A percentile compares a stretch with the other conserved stretches of the same genome.
phyloP scores from a whole-genome alignment of 2,113 vertebrate species.

The Poecile atricapillus region DNA sequence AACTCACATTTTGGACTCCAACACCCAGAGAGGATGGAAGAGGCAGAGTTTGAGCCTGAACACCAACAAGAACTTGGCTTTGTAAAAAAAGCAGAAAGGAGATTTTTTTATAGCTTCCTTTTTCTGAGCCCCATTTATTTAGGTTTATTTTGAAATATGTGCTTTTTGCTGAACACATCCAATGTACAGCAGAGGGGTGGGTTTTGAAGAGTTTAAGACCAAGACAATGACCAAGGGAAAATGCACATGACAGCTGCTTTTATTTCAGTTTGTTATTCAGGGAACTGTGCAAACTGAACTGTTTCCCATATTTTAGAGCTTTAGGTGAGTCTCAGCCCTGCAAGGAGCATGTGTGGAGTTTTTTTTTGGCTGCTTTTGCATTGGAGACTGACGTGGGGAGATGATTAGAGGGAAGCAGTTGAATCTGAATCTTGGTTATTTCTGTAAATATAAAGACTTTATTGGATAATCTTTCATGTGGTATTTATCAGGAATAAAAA shows the following conservation, averaged over 20 bases:
- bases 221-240: not conserved
- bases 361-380: not conserved
- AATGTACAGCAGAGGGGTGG: not conserved
- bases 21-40: not conserved
- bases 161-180: not conserved
- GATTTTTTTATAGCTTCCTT: not conserved
- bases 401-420: slow-evolving; percentile 49
- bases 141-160: not conserved
- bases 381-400: not conserved
- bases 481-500: slow-evolving; percentile 36
- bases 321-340: not conserved
- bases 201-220: not conserved
- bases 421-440: slow-evolving; percentile 44
- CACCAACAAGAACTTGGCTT: not conserved
- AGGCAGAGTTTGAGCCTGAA: not conserved
- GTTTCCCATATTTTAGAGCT: not conserved
- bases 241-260: not conserved
- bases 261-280: not conserved
- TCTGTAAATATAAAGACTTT: slow-evolving; percentile 64
- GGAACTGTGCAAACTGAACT: not conserved
- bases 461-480: slow-evolving; percentile 55
- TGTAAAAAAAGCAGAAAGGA: not conserved
- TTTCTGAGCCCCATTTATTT: not conserved
- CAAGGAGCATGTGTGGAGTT: not conserved
- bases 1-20: not conserved